Percentiles rank a stretch among this genome's conserved stretches.
These are phyloP conservation scores for Channallabes apus DNA, from an alignment of 2,797 vertebrate species.

Conservation along the genomic window DNA sequence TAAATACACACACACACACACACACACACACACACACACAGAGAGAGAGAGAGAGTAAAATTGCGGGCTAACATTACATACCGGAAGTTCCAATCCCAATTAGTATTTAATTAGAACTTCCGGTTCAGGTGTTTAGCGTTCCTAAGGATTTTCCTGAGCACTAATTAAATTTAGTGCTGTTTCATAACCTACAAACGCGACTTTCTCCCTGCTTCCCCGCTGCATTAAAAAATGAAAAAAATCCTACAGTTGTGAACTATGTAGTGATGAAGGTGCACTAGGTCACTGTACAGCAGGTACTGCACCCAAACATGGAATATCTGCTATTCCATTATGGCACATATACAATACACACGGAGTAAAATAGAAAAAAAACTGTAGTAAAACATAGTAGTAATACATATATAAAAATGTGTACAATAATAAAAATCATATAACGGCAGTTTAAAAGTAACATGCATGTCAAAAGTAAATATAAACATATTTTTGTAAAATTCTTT, in stretches of 20 bases:
- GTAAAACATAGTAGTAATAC: background rate
- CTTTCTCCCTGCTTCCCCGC: too few relatives aligned
- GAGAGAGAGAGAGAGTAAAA: background rate
- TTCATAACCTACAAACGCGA: background rate
- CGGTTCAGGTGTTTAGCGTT: constrained; percentile 1
- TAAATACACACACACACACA: too few relatives aligned
- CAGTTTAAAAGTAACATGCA: background rate
- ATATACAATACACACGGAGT: background rate
- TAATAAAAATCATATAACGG: background rate
- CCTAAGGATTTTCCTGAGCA: background rate
- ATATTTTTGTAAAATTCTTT: background rate
- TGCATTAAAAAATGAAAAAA: background rate
- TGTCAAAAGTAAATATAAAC: background rate
- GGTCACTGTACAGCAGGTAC: background rate
- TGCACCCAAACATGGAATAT: background rate
- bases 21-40: too few relatives aligned
- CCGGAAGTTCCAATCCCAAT: constrained; percentile 13
- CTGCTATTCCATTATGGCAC: too few relatives aligned
- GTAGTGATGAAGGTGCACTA: background rate
- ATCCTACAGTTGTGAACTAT: background rate
- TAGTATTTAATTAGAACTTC: constrained; percentile 22
- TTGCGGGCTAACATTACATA: background rate
- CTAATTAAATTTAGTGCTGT: background rate
- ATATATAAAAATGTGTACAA: background rate
- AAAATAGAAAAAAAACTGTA: background rate